Conservation (phyloP, 1,140 invertebrate species). For the Steinernema feltiae region DNA sequence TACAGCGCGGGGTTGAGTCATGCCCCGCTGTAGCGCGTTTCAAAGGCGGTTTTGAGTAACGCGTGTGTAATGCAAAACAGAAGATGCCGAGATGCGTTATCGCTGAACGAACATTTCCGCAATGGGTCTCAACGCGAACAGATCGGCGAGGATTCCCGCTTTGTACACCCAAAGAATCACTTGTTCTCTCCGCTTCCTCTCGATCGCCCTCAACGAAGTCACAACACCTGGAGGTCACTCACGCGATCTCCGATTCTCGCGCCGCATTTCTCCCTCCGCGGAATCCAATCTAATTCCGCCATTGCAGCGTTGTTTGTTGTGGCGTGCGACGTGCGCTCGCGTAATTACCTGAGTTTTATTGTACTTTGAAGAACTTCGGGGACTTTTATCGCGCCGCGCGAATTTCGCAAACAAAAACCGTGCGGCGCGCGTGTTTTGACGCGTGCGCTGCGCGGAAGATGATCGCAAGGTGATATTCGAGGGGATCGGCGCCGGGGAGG, state of each 20-base stretch:
- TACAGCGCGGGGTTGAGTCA: too few relatives aligned
- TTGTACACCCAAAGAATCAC: too few relatives aligned
- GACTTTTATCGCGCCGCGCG: not conserved
- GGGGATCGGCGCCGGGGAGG: not conserved
- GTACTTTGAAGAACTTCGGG: too few relatives aligned
- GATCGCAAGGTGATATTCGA: not conserved
- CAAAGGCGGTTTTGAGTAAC: too few relatives aligned
- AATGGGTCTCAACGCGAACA: too few relatives aligned
- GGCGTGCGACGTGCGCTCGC: not conserved
- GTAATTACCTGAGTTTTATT: conserved; percentile 14
- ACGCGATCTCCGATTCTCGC: not conserved
- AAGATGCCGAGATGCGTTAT: too few relatives aligned
- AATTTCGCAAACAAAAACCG: not conserved
- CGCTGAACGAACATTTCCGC: too few relatives aligned
- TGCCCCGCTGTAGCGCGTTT: too few relatives aligned
- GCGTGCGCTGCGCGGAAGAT: not conserved
- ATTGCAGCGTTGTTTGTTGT: not conserved
- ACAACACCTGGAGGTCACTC: not conserved
- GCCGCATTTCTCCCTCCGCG: too few relatives aligned
- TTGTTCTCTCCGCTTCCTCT: not conserved
- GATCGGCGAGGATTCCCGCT: too few relatives aligned
- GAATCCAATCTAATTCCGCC: not conserved
- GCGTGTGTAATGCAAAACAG: too few relatives aligned
- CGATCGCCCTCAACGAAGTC: not conserved
- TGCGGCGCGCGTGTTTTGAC: not conserved